Conservation (phyloP, 2,888 invertebrate species). For the Eremobia ochroleuca region DNA sequence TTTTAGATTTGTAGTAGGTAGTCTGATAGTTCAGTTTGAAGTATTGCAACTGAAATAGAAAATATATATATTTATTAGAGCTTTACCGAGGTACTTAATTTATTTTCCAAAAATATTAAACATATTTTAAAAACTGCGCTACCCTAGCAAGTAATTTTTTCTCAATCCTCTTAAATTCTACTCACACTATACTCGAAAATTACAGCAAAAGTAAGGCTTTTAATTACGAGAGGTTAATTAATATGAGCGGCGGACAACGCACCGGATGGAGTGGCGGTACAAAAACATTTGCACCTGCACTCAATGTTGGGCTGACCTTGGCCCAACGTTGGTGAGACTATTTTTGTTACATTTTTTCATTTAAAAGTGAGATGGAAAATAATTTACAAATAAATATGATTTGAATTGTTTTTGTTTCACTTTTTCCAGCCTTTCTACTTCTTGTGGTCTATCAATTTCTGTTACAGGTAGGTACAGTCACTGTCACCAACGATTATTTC, state of each 20-base stretch:
- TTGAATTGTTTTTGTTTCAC: background rate
- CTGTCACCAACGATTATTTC: too few species aligned
- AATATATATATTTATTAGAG: background rate
- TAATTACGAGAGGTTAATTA: slow-evolving; percentile 66
- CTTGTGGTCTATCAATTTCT: background rate
- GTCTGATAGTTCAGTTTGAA: background rate
- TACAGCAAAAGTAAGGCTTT: slow-evolving; percentile 53
- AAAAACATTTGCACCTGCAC: slow-evolving; percentile 67
- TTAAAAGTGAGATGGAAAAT: background rate
- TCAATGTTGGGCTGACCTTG: slow-evolving; percentile 36
- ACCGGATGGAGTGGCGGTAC: slow-evolving; percentile 56
- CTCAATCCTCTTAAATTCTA: slow-evolving; percentile 33
- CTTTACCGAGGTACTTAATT: too few species aligned
- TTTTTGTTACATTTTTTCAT: background rate
- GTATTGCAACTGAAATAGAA: background rate
- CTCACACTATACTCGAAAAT: slow-evolving; percentile 48
- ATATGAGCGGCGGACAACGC: slow-evolving; percentile 57
- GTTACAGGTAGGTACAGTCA: background rate
- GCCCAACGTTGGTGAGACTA: slow-evolving; percentile 33
- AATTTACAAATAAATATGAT: background rate
- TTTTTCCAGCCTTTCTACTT: background rate
- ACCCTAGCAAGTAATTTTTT: background rate
- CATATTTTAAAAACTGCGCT: background rate
- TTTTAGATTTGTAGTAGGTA: background rate
- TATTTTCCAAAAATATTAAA: background rate